Percentiles rank a stretch among this genome's conserved stretches.
phyloP scores from a whole-genome alignment of 2,797 vertebrate species.

The Pseudotriccus pelzelni region DNA sequence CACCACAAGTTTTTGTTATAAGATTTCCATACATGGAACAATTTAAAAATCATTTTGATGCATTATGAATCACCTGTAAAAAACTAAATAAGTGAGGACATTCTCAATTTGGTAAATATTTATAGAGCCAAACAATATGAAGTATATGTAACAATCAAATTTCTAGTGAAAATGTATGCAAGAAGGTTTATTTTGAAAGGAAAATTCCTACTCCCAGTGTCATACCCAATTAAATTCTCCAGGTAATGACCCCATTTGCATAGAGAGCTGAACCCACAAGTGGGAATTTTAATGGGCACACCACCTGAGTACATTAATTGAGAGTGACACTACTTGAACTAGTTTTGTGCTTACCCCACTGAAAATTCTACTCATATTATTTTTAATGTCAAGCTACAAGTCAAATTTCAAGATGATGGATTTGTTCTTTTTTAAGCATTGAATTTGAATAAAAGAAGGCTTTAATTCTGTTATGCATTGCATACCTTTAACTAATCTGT shows the following conservation, averaged over 20 bases:
- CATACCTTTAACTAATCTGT: slow-evolving; percentile 79
- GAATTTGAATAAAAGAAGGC: slow-evolving; percentile 82
- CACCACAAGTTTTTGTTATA: slow-evolving; percentile 35
- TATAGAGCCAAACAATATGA: slow-evolving; percentile 78
- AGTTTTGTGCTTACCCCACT: slow-evolving; percentile 86
- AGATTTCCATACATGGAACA: slow-evolving; percentile 37
- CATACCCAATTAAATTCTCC: slow-evolving; percentile 93
- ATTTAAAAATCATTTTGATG: slow-evolving; percentile 61
- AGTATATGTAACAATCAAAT: slow-evolving; percentile 78
- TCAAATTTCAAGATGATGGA: slow-evolving; percentile 89
- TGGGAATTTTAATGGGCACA: slow-evolving; percentile 92
- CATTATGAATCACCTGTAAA: slow-evolving; percentile 65
- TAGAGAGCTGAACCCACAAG: slow-evolving; percentile 89
- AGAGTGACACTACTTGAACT: slow-evolving; percentile 95
- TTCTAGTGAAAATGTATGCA: slow-evolving; percentile 82
- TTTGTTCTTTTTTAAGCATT: slow-evolving; percentile 89
- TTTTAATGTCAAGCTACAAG: slow-evolving; percentile 90
- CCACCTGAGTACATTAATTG: slow-evolving; percentile 93
- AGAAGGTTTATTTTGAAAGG: slow-evolving; percentile 87
- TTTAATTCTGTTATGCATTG: slow-evolving; percentile 78
- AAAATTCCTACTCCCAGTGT: slow-evolving; percentile 84
- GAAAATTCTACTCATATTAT: slow-evolving; percentile 90
- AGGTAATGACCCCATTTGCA: slow-evolving; percentile 96
- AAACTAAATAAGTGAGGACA: slow-evolving; percentile 61
- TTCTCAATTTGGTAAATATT: slow-evolving; percentile 77